Evolutionary conservation across 2,888 invertebrate genomes (phyloP).

Genomic region (Nezara viridula): DNA sequence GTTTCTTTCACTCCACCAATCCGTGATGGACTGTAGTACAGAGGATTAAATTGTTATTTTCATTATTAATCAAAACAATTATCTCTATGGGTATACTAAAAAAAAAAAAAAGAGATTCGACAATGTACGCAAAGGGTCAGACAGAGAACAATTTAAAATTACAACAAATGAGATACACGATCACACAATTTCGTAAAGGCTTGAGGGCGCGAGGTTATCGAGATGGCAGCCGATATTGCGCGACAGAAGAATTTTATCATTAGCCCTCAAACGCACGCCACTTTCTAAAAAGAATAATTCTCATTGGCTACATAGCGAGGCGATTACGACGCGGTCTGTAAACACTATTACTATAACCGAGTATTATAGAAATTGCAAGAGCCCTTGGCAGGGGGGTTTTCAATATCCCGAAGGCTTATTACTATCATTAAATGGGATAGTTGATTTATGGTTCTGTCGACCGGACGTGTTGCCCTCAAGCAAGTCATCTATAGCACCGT

Average conservation of each 20-base stretch:
- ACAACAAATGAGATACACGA: background rate
- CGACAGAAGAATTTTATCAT: constrained; percentile 34
- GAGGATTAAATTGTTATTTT: no score
- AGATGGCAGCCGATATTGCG: constrained; percentile 1
- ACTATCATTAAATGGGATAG: constrained; percentile 25
- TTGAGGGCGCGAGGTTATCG: background rate
- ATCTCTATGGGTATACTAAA: no score
- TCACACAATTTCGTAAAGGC: background rate
- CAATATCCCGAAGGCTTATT: background rate
- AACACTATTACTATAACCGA: constrained; percentile 21
- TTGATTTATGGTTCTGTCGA: constrained; percentile 14
- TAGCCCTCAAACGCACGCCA: background rate
- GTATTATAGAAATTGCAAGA: constrained; percentile 18
- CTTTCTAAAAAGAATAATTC: constrained; percentile 16
- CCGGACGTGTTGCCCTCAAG: background rate
- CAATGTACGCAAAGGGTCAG: background rate
- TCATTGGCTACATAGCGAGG: background rate
- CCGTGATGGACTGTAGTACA: no score
- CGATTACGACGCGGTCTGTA: background rate
- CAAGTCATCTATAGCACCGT: constrained; percentile 29
- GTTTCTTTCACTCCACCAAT: no score
- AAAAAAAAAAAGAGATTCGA: no score
- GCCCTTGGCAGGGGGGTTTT: background rate
- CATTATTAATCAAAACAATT: no score
- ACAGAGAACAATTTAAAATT: background rate